Evolutionary conservation across 2,113 vertebrate species (phyloP), one percentile per base, ranked within the genome.

Genomic region (Brachyhypopomus occidentalis): DNA sequence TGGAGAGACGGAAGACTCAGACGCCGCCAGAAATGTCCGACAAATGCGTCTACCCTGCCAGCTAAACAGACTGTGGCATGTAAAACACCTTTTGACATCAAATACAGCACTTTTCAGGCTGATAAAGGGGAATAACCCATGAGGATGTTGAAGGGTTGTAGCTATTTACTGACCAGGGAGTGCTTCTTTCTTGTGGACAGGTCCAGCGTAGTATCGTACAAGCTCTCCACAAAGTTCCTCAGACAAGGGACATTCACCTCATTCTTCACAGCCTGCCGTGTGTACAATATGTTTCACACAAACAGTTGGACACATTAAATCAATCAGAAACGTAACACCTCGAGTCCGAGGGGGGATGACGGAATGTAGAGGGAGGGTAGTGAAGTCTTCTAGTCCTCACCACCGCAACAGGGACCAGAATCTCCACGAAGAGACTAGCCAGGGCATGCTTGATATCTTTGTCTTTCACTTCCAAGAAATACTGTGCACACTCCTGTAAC

Each of bases 221-320:
- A 92, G 87, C 96, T 98, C 92, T 99, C 98, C 48, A 99, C 98
- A 77, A 99, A 99, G 88, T 98, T 99, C 86, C 98, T 94, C 82
- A 99, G 92, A 90, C 98, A 99, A 11, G 98, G 98, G 23, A 99
- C 98, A 74, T 99, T 99, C 84, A 99, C 98, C 92, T 99, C 98
- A 85, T 99, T 99, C 92, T 99, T 99, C 87, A 99, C 98, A 88
- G 96, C 94, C 98, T 99, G 90, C 34, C 55, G 63, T 48, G 5
- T 48, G 45, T 52, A 52, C 45, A 52, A 52, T 14, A 52, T 14
- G 7, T 14, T 41, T 41, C 41, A 41, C 5, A 41, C 5, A 41
- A 9, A 41, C 41, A 8, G 41, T 30, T 30, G 1, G 30, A 30
- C 3, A 62, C 2, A 25, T 27, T 27, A 3, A 71, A 25, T 52